phyloP scores from a whole-genome alignment of 2,797 vertebrate species.

The Helicolenus hilgendorfi region DNA sequence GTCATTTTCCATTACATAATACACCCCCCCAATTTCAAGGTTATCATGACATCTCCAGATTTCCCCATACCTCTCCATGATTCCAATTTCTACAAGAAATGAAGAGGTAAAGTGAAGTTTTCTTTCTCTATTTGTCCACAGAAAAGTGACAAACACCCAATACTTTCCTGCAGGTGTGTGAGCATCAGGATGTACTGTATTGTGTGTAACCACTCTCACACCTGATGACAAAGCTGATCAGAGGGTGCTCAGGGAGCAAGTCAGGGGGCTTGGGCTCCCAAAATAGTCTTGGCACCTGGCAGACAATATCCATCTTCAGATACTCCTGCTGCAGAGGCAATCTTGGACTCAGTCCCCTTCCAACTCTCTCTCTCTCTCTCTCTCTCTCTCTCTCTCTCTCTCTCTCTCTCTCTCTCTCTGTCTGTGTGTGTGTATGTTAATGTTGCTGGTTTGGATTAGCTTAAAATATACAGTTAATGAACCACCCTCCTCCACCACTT shows the following conservation, averaged over 20 bases:
- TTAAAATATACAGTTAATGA: conserved; percentile 40
- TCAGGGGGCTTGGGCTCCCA: conserved; percentile 73
- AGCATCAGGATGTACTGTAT: conserved; percentile 36
- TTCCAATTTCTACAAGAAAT: conserved; percentile 18
- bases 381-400: too few species aligned
- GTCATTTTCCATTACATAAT: not conserved
- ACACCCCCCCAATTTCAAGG: not conserved
- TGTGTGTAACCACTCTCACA: conserved; percentile 71
- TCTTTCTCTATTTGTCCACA: not conserved
- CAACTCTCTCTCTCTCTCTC: too few species aligned
- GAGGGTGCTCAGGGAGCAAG: conserved; percentile 73
- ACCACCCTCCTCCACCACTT: not conserved
- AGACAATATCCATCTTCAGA: conserved; percentile 86
- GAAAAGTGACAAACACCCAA: conserved; percentile 21
- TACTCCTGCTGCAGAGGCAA: conserved; percentile 75
- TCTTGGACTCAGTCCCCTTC: conserved; percentile 55
- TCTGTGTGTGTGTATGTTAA: conserved; percentile 39
- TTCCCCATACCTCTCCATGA: not conserved
- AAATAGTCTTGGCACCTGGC: conserved; percentile 86
- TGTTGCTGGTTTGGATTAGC: conserved; percentile 55
- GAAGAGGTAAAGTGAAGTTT: conserved; percentile 4
- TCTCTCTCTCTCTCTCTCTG: not conserved
- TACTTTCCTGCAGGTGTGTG: conserved; percentile 40
- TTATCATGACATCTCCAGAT: conserved; percentile 5
- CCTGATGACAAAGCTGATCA: conserved; percentile 85